Conservation (phyloP, 2,113 vertebrate genomes). For the Oncorhynchus tshawytscha region DNA sequence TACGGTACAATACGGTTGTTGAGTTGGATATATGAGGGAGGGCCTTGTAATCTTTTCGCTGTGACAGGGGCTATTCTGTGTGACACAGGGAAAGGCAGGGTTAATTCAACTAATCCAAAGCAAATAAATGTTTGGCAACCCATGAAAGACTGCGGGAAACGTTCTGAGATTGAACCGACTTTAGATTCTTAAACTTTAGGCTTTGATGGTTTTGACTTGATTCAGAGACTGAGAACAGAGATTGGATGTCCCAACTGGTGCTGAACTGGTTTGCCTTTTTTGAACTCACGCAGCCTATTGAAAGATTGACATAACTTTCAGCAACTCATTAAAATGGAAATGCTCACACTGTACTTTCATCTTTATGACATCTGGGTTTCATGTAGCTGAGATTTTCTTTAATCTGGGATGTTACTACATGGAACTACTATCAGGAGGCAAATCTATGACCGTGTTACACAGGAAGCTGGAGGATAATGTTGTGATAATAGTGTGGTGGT, state of each 20-base stretch:
- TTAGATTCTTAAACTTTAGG: slow-evolving; percentile 54
- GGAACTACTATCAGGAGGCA: not conserved
- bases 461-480: not conserved
- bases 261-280: slow-evolving; percentile 24
- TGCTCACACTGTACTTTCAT: not conserved
- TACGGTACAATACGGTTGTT: slow-evolving; percentile 2
- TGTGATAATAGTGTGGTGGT: not conserved
- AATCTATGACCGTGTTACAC: not conserved
- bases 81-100: slow-evolving; percentile 49
- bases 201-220: slow-evolving; percentile 67
- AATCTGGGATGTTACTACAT: not conserved
- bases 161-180: slow-evolving; percentile 58
- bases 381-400: not conserved
- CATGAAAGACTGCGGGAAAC: slow-evolving; percentile 61
- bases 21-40: slow-evolving; percentile 22
- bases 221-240: slow-evolving; percentile 45
- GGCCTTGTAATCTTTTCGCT: slow-evolving; percentile 52
- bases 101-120: slow-evolving; percentile 72
- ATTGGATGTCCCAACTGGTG: slow-evolving; percentile 41
- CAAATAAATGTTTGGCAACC: slow-evolving; percentile 69
- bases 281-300: not conserved
- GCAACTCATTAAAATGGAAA: not conserved
- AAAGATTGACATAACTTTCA: not conserved
- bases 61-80: slow-evolving; percentile 47
- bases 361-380: not conserved